phyloP scores from a whole-genome alignment of 2,888 invertebrate species.

The Cheilosia urbana region DNA sequence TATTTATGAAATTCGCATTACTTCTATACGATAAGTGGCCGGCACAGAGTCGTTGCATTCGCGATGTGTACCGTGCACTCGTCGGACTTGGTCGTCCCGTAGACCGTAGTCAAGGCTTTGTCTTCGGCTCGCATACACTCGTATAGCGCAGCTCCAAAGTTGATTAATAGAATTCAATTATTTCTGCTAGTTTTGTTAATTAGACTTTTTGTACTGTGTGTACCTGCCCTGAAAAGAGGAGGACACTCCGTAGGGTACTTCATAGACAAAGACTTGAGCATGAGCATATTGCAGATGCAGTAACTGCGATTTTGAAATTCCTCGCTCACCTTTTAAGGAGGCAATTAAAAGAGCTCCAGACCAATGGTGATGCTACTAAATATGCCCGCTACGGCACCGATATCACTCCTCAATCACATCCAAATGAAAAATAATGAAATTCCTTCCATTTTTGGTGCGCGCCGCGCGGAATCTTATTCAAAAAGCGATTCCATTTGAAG shows the following conservation, averaged over 20 bases:
- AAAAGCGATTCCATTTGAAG: constrained; percentile 40
- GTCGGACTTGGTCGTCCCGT: constrained; percentile 6
- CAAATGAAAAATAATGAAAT: constrained; percentile 62
- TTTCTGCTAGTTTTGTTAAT: constrained; percentile 73
- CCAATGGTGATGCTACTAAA: constrained; percentile 22
- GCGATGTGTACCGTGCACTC: neutral
- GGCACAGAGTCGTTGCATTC: constrained; percentile 15
- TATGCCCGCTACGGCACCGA: constrained; percentile 33
- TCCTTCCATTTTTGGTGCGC: constrained; percentile 60
- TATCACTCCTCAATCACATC: constrained; percentile 47
- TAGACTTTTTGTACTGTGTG: constrained; percentile 50
- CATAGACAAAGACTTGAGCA: constrained; percentile 57
- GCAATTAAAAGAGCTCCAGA: constrained; percentile 66
- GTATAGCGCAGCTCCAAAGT: constrained; percentile 44
- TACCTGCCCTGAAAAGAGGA: constrained; percentile 50
- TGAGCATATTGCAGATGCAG: constrained; percentile 57
- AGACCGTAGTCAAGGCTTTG: constrained; percentile 2
- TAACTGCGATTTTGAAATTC: constrained; percentile 68
- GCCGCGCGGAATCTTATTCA: constrained; percentile 38
- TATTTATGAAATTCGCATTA: constrained; percentile 75
- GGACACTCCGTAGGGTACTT: constrained; percentile 18
- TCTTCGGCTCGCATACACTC: neutral
- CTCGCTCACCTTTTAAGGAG: constrained; percentile 70
- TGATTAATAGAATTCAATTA: constrained; percentile 76
- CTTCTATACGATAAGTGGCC: constrained; percentile 67